phyloP scores from a whole-genome alignment of 2,797 vertebrate species.

The Sebastes ruberrimus region DNA sequence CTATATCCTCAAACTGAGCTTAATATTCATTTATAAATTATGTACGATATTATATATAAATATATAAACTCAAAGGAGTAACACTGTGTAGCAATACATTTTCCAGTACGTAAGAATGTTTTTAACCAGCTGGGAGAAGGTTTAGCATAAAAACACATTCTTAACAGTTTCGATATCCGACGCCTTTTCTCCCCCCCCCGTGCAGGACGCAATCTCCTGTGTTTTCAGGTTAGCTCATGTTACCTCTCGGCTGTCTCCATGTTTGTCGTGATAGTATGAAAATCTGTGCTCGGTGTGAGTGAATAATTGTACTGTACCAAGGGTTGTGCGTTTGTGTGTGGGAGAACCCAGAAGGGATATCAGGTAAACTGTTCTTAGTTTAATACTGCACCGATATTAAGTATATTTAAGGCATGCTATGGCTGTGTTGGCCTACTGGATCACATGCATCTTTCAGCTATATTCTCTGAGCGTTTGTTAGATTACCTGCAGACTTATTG shows the following conservation, averaged over 20 bases:
- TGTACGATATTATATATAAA: conserved; percentile 62
- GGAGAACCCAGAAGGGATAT: conserved; percentile 68
- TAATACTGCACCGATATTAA: conserved; percentile 73
- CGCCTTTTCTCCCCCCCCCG: conserved; percentile 57
- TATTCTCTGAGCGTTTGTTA: conserved; percentile 58
- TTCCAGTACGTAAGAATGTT: conserved; percentile 78
- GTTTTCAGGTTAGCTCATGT: conserved; percentile 79
- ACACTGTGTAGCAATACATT: conserved; percentile 85
- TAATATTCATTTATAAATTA: conserved; percentile 70
- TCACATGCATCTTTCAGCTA: conserved; percentile 68
- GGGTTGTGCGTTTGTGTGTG: conserved; percentile 56
- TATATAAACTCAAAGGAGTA: conserved; percentile 65
- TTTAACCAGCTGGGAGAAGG: conserved; percentile 66
- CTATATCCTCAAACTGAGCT: conserved; percentile 69
- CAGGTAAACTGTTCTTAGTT: conserved; percentile 75
- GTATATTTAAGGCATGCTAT: conserved; percentile 77
- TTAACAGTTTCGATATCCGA: conserved; percentile 56
- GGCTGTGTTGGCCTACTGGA: conserved; percentile 63
- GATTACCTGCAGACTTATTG: conserved; percentile 51
- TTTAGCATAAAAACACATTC: conserved; percentile 54
- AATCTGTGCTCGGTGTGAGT: conserved; percentile 58
- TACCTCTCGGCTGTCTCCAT: conserved; percentile 72
- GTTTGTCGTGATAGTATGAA: conserved; percentile 67
- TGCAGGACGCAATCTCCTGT: conserved; percentile 64
- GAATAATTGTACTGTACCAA: conserved; percentile 56